Evolutionary conservation across 2,113 vertebrate species (phyloP).

Genomic region (Microtus ochrogaster): DNA sequence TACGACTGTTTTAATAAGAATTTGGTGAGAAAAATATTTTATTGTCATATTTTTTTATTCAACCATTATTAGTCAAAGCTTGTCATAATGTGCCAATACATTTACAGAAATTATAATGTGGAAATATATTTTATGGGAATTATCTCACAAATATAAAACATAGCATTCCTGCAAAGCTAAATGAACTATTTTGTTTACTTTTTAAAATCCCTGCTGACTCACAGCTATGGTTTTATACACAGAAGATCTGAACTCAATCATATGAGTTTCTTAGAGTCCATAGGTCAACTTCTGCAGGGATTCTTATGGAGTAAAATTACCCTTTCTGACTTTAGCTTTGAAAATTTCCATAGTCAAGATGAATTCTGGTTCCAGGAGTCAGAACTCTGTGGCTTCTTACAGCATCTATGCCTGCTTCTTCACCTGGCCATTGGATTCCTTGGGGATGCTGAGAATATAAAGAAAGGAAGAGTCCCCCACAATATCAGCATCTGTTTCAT

Average conservation of each 20-base stretch:
- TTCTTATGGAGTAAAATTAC: background rate
- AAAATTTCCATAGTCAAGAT: no score
- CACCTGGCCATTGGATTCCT: background rate
- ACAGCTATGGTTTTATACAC: background rate
- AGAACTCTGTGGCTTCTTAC: background rate
- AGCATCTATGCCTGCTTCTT: background rate
- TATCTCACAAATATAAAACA: background rate
- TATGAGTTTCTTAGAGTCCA: background rate
- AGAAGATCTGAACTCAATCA: background rate
- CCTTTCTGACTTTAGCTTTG: background rate
- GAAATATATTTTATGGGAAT: background rate
- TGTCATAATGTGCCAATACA: background rate
- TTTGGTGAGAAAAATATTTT: conserved; percentile 43
- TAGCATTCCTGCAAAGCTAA: background rate
- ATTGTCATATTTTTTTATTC: background rate
- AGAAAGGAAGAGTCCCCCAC: background rate
- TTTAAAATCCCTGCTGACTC: background rate
- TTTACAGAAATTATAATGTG: background rate
- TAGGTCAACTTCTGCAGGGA: background rate
- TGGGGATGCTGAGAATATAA: background rate
- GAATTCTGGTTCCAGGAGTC: background rate
- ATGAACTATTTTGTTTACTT: background rate
- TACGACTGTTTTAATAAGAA: background rate
- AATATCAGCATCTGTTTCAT: background rate
- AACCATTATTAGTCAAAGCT: background rate